Evolutionary conservation across 2,113 vertebrate genomes (phyloP).

Genomic region (Tupaia chinensis): DNA sequence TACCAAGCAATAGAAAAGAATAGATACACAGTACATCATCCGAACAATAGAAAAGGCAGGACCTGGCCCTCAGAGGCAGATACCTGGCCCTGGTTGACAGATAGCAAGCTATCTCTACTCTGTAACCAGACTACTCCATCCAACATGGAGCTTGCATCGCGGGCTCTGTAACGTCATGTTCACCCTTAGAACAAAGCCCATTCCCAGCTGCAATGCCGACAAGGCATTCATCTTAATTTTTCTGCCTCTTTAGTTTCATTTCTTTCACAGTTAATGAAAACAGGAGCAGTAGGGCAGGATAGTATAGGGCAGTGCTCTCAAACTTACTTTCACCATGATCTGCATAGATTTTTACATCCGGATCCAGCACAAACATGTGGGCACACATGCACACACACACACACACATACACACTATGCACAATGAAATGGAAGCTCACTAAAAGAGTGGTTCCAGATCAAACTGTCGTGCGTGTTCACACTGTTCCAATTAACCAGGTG

Average conservation of each 20-base stretch:
- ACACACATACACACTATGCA: no score
- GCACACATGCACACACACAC: background rate
- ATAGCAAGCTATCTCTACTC: no score
- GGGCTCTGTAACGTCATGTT: background rate
- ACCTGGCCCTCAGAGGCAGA: no score
- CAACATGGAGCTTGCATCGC: rapidly evolving
- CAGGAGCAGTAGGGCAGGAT: rapidly evolving
- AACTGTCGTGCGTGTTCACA: background rate
- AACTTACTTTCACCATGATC: background rate
- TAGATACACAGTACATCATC: no score
- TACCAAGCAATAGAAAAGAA: no score
- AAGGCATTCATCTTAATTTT: background rate
- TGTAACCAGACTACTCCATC: background rate
- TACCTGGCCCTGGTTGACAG: no score
- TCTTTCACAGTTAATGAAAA: background rate
- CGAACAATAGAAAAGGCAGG: no score
- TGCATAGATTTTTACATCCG: background rate
- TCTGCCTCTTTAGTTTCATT: background rate
- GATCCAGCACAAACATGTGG: rapidly evolving
- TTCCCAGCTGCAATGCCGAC: background rate
- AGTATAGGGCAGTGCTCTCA: background rate
- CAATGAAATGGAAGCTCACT: background rate
- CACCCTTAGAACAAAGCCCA: background rate
- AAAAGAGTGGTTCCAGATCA: background rate
- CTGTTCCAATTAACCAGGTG: background rate